These are phyloP conservation scores for Salvelinus alpinus DNA, from an alignment of 2,113 vertebrate genomes.

Conservation along the genomic window DNA sequence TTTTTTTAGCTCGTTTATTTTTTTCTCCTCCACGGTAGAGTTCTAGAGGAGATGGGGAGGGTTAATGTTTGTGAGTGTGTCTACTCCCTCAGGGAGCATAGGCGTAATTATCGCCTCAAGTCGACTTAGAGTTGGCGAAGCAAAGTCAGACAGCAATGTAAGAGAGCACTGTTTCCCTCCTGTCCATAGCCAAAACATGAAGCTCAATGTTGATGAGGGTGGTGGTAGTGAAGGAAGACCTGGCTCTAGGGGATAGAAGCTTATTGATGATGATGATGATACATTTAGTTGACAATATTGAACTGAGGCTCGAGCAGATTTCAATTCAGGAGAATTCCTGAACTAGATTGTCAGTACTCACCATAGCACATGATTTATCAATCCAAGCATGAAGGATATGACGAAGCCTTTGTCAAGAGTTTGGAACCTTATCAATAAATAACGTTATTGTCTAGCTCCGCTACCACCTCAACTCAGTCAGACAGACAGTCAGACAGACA, in stretches of 20 bases:
- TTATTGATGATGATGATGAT: background rate
- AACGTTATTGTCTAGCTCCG: slow-evolving; percentile 20
- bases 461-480: background rate
- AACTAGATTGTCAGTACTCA: background rate
- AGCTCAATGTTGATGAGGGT: background rate
- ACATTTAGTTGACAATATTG: background rate
- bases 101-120: slow-evolving; percentile 52
- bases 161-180: background rate
- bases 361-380: too few relatives aligned
- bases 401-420: too few relatives aligned
- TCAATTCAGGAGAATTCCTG: background rate
- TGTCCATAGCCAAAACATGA: background rate
- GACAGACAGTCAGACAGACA: background rate
- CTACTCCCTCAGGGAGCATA: slow-evolving; percentile 38
- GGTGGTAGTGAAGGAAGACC: background rate
- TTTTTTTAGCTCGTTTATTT: slow-evolving; percentile 63
- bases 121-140: slow-evolving; percentile 35
- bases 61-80: slow-evolving; percentile 58
- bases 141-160: slow-evolving; percentile 22
- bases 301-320: background rate
- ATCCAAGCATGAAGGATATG: too few relatives aligned
- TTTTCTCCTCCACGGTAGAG: slow-evolving; percentile 36
- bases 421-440: background rate
- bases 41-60: background rate
- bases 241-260: too few relatives aligned